Base-by-base conservation (phyloP, 2,888 invertebrate species). In the Cartodere bifasciata region DNA sequence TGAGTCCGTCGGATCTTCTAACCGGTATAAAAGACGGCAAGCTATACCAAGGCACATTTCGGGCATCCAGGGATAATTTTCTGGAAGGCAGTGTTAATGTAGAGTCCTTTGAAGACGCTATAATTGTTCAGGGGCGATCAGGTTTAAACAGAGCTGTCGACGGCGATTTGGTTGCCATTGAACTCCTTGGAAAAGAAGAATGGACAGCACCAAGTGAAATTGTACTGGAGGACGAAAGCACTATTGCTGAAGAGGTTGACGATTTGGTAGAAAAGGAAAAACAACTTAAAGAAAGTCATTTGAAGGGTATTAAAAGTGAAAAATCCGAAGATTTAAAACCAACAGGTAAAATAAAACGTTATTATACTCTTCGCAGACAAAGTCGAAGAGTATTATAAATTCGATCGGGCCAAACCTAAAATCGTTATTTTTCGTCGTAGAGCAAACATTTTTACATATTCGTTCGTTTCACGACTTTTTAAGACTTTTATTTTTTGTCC, bases 121-220 rank as follows among this genome's bases (percentile, higher is more conserved):
- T 90, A 37, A 61, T 90, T 4, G 67, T 92, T 12, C 88, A 90
- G 73, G 91, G 92, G 2, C 72, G 81, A 35, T 67, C 72, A 31
- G 75, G 85, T 29, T 70, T 95, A 32, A 98, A 98, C 59, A 72
- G 98, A 37, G 88, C 92, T 2, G 83, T 97, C 1, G 87, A 97
- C 55, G 94, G 90, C 4, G 98, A 98, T 53, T 64, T 80, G 22
- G 94, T 98, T 4, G 97, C 91, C 4, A 64, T 98, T 30, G 77
- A 91, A 61, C 62, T 98, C 26, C 66, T 97, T 26, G 83, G 91
- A 0, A 74, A 92, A 63, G 70, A 72, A 4, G 70, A 95, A 48
- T 98, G 98, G 98, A 73, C 82, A 4, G 74, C 75, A 22, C 94
- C 94, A 0, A 88, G 88, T 54, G 88, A 84, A 43, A 74, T 86